Percentiles rank a stretch among this genome's conserved stretches.
phyloP scores from a whole-genome alignment of 2,113 vertebrate genomes.

The Canis aureus region DNA sequence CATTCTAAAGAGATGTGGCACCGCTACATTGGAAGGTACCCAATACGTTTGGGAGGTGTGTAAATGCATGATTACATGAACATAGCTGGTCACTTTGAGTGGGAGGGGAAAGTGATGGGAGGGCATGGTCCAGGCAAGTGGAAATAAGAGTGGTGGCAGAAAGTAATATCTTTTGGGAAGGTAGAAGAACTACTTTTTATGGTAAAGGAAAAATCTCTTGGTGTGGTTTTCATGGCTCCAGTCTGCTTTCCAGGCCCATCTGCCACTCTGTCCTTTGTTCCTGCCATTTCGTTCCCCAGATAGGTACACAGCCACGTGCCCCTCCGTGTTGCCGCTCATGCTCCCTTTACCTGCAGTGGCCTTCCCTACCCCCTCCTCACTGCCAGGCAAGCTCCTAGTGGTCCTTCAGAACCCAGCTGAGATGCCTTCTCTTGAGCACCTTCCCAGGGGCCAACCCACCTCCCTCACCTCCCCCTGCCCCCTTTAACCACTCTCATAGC shows the following conservation, averaged over 20 bases:
- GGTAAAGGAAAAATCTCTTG: background rate
- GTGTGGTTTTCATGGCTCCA: background rate
- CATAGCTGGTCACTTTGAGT: background rate
- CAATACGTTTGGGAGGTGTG: background rate
- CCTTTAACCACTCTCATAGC: background rate
- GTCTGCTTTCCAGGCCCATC: background rate
- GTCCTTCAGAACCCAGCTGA: background rate
- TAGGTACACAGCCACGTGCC: background rate
- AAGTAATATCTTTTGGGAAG: background rate
- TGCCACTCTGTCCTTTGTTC: background rate
- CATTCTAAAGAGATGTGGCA: background rate
- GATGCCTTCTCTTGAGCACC: background rate
- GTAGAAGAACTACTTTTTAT: background rate
- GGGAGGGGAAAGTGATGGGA: background rate
- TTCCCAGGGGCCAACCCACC: background rate
- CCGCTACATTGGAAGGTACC: background rate
- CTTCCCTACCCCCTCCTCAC: background rate
- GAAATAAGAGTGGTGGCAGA: background rate
- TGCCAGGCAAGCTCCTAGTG: background rate
- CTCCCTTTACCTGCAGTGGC: background rate
- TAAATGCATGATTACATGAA: background rate
- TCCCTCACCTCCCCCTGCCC: background rate
- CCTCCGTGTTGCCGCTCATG: background rate
- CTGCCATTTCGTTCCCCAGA: background rate
- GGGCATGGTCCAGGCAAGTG: background rate